Percentiles rank a stretch among this genome's conserved stretches.
phyloP scores from a whole-genome alignment of 2,888 invertebrate species.

The Drosophila seclusa region DNA sequence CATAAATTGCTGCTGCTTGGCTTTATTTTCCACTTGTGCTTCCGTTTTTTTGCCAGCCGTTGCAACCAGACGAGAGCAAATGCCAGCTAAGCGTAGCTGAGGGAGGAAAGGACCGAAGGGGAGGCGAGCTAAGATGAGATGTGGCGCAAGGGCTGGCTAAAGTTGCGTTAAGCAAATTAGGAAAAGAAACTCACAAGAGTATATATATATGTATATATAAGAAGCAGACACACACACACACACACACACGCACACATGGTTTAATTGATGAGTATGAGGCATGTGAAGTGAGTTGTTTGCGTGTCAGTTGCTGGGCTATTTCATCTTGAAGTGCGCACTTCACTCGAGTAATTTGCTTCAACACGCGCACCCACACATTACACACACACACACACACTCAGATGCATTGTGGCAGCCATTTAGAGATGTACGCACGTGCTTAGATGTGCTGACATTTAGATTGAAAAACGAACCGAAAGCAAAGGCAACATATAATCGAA shows the following conservation, averaged over 20 bases:
- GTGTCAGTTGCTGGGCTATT: slow-evolving; percentile 67
- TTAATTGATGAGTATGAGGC: slow-evolving; percentile 29
- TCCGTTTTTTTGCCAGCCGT: slow-evolving; percentile 21
- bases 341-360: slow-evolving; percentile 71
- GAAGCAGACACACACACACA: not conserved
- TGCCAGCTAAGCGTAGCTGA: not conserved
- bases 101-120: not conserved
- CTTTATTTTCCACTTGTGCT: slow-evolving; percentile 35
- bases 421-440: slow-evolving; percentile 51
- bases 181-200: slow-evolving; percentile 36
- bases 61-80: slow-evolving; percentile 28
- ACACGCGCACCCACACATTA: slow-evolving; percentile 54
- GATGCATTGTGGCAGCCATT: slow-evolving; percentile 42
- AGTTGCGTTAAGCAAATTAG: slow-evolving; percentile 65
- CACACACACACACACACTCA: slow-evolving; percentile 1
- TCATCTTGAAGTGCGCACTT: slow-evolving; percentile 72
- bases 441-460: slow-evolving; percentile 73
- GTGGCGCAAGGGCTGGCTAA: slow-evolving; percentile 41
- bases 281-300: slow-evolving; percentile 43
- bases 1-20: slow-evolving; percentile 23
- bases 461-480: slow-evolving; percentile 72
- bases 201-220: not conserved
- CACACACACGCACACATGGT: slow-evolving; percentile 2
- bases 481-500: slow-evolving; percentile 68
- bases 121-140: slow-evolving; percentile 12